phyloP scores from a whole-genome alignment of 2,888 invertebrate species.

The Dynastes grantii region DNA sequence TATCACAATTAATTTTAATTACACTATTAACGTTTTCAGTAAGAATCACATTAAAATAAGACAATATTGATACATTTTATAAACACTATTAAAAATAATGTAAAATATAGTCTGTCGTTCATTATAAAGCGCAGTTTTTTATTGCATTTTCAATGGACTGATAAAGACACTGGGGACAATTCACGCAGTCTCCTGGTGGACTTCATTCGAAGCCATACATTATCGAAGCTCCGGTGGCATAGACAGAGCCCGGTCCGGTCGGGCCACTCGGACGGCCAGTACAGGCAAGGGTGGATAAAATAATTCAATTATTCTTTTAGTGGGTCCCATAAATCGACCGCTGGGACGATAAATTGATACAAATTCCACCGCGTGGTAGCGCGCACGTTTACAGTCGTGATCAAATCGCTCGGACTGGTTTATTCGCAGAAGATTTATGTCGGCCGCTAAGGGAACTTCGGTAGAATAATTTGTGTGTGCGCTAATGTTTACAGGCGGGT shows the following conservation, averaged over 20 bases:
- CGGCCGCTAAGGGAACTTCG: too few species aligned
- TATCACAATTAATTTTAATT: too few species aligned
- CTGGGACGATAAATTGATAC: constrained; percentile 55
- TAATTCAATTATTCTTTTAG: constrained; percentile 50
- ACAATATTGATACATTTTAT: too few species aligned
- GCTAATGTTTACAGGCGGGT: too few species aligned
- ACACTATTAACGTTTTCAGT: too few species aligned
- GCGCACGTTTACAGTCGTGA: constrained; percentile 12
- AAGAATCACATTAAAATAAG: too few species aligned
- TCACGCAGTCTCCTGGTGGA: constrained; percentile 22
- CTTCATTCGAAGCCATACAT: constrained; percentile 37
- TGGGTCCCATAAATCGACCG: constrained; percentile 45
- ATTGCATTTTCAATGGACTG: constrained; percentile 15
- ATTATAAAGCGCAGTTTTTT: constrained; percentile 14
- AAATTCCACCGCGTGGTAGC: constrained; percentile 48
- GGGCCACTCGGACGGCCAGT: constrained; percentile 10
- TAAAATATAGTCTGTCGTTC: not conserved
- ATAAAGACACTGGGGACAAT: constrained; percentile 41
- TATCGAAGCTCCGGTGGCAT: constrained; percentile 20
- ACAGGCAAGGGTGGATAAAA: constrained; percentile 41
- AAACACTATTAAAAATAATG: not conserved
- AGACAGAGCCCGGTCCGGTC: constrained; percentile 26
- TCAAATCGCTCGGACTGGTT: not conserved
- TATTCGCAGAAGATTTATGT: not conserved
- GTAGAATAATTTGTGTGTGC: too few species aligned